phyloP scores from a whole-genome alignment of 2,888 invertebrate genomes.

The Thereva nobilitata region DNA sequence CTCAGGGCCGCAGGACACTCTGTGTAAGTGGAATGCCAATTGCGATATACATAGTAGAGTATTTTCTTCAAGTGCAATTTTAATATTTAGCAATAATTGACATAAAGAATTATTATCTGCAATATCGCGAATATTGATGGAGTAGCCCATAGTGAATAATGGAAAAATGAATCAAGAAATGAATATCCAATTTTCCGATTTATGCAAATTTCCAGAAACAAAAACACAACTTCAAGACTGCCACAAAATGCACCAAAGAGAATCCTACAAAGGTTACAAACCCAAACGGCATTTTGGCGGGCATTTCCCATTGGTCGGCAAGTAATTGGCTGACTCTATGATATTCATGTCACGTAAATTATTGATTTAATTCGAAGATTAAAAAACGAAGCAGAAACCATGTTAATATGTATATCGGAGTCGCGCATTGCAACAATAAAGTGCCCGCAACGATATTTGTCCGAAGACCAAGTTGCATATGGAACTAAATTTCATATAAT shows the following conservation, averaged over 20 bases:
- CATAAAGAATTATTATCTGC: too few species aligned
- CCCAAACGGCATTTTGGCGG: neutral
- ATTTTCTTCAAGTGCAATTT: too few species aligned
- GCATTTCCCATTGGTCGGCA: neutral
- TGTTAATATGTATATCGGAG: slow-evolving; percentile 7
- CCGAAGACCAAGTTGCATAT: slow-evolving; percentile 11
- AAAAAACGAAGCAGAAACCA: slow-evolving; percentile 38
- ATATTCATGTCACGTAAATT: slow-evolving; percentile 43
- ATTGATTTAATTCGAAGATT: slow-evolving; percentile 42
- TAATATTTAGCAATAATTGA: too few species aligned
- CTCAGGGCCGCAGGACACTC: too few species aligned
- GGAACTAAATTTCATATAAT: slow-evolving; percentile 39
- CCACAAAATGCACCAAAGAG: neutral
- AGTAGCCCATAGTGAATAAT: too few species aligned
- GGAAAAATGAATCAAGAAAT: too few species aligned
- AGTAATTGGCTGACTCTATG: slow-evolving; percentile 34
- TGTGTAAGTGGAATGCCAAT: too few species aligned
- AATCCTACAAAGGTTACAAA: neutral
- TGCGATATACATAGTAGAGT: too few species aligned
- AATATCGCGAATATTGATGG: too few species aligned
- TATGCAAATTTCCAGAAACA: neutral
- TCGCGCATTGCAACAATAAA: too few species aligned
- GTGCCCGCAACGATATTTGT: neutral
- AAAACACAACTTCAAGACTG: neutral
- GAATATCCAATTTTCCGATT: too few species aligned